Evolutionary conservation across 2,113 vertebrate genomes (phyloP), one percentile per base, ranked within the genome.

Genomic region (Thunnus maccoyii): DNA sequence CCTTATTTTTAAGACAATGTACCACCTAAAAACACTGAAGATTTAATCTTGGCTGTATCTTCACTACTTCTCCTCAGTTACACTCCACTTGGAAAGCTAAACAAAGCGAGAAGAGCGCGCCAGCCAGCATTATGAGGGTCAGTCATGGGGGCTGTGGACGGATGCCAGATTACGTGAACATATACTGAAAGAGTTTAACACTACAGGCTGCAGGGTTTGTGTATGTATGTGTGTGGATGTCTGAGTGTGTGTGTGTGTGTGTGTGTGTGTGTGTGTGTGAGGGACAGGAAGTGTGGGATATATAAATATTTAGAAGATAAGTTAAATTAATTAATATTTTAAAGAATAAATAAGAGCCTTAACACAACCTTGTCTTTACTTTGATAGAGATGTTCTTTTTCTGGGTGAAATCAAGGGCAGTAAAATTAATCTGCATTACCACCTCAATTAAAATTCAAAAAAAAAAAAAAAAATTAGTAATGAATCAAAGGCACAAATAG

Each of bases 401-500:
- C 91, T 94, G 95, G 95, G 94, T 96, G 95, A 96, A 96, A 95
- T 94, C 84, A 93, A 96, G 95, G 95, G 93, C 95, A 96, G 89
- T 88, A 79, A 89, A 89, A 88, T 79, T 92, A 94, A 96, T 96
- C 94, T 91, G 94, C 85, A 95, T 95, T 95, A 94, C 94, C 95
- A 95, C 93, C 94, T 94, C 96, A 96, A 97, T 97, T 97, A 96
- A 96, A 97, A 91, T 66, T 70, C 50, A 22, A 22, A 22, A 22
- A 22, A 22, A 22, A 22, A 22, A 70, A 87, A 88, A 71, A 83
- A 76, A 93, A 95, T 95, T 94, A 94, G 96, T 96, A 96, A 96
- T 96, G 91, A 97, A 97, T 96, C 95, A 96, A 96, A 96, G 95
- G 94, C 94, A 95, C 95, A 94, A 93, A 94, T 94, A 95, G 94